Base-by-base conservation (phyloP, 2,888 invertebrate genomes). In the Ptychoptera contaminata region DNA sequence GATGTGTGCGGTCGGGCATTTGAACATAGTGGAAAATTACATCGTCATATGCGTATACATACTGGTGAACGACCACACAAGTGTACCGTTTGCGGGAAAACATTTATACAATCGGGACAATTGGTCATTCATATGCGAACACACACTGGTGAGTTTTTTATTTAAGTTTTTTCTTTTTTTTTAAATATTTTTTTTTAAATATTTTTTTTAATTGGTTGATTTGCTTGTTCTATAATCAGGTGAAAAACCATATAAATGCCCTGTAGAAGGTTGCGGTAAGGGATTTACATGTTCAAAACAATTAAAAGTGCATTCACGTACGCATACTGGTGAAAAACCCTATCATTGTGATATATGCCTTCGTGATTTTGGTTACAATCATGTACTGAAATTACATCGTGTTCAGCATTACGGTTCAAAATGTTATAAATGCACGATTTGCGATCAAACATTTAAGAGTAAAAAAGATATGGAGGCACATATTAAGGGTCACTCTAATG, bases 251-350 rank as follows among this genome's bases (percentile, higher is more conserved):
- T 90, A 88, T 60, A 78, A 79, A 64, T 85, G 64, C 74, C 87
- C 74, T 60, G 82, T 67, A 66, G 87, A 71, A 68, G 88, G 75
- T 46, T 91, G 90, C 60, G 83, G 82, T 41, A 91, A 91, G 60
- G 88, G 88, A 6, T 91, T 91, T 65, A 90, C 90, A 4, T 90
- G 90, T 62, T 87, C 87, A 50, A 90, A 90, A 59, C 90, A 90
- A 62, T 35, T 46, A 8, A 90, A 90, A 63, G 90, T 90, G 31
- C 91, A 91, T 62, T 87, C 87, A 29, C 75, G 90, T 35, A 90
- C 90, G 1, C 90, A 90, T 59, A 90, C 90, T 0, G 90, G 90
- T 2, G 90, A 90, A 57, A 83, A 90, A 52, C 90, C 90, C 0
- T 90, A 90, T 58, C 83, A 84, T 42, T 90, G 90, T 63, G 88